phyloP scores from a whole-genome alignment of 2,113 vertebrate species.

The Columba janthina region DNA sequence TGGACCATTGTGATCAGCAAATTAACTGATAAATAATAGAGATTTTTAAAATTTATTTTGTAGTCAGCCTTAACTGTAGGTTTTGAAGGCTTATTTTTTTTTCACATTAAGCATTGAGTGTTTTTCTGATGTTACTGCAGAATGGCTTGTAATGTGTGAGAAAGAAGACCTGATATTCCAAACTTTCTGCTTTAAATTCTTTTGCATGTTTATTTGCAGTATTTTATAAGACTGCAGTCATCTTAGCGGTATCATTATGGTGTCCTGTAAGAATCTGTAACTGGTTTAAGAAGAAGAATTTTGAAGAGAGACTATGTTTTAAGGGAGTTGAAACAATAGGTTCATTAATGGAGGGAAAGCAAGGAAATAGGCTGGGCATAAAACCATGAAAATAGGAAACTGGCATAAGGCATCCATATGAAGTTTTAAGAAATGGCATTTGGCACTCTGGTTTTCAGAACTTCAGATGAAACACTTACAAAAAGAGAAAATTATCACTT shows the following conservation, averaged over 20 bases:
- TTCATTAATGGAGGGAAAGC: neutral
- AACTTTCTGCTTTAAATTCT: neutral
- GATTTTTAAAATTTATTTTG: neutral
- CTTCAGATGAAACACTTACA: neutral
- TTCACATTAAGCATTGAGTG: neutral
- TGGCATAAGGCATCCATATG: neutral
- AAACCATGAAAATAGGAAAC: neutral
- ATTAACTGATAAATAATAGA: neutral
- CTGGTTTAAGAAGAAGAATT: neutral
- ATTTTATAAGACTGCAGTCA: neutral
- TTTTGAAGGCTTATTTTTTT: neutral
- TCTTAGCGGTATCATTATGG: neutral
- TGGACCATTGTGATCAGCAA: neutral
- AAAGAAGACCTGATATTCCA: neutral
- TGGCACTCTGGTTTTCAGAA: neutral
- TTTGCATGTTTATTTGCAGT: neutral
- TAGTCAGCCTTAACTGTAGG: neutral
- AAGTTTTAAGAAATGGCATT: neutral
- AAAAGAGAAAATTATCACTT: constrained; percentile 47
- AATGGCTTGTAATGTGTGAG: neutral
- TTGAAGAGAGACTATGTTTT: neutral
- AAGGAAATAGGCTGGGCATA: neutral
- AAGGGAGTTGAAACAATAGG: neutral
- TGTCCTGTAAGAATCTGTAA: neutral
- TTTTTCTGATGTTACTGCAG: neutral